Percentiles rank a stretch among this genome's conserved stretches.
Conservation (phyloP, 2,888 invertebrate genomes). For the Drosophila incognita region DNA sequence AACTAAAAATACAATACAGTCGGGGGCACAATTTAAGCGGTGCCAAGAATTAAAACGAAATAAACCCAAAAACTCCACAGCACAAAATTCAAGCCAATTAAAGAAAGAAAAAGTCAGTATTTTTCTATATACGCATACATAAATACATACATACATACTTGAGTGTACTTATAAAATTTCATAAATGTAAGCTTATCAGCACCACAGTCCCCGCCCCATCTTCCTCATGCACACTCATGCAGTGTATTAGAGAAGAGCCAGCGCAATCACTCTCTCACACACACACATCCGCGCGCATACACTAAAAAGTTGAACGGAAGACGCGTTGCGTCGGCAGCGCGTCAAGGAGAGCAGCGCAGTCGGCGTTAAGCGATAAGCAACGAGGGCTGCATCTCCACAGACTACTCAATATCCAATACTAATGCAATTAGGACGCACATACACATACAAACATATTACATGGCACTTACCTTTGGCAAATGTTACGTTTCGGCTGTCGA, state of each 20-base stretch:
- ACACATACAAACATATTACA: conserved; percentile 28
- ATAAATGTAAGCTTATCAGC: conserved; percentile 59
- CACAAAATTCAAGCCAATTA: conserved; percentile 16
- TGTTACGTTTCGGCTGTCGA: conserved; percentile 58
- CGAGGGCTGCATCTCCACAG: conserved; percentile 13
- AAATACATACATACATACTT: background rate
- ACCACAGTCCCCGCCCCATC: conserved; percentile 33
- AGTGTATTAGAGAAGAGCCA: conserved; percentile 38
- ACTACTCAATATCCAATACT: conserved; percentile 7
- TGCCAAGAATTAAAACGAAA: conserved; percentile 42
- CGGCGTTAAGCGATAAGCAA: conserved; percentile 38
- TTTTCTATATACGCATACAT: background rate
- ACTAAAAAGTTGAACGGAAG: conserved; percentile 40
- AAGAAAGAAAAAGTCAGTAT: conserved; percentile 12
- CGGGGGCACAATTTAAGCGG: conserved; percentile 25
- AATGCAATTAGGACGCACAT: conserved; percentile 22
- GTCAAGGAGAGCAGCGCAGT: conserved; percentile 45
- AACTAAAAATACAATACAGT: conserved; percentile 59
- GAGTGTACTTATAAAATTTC: conserved; percentile 18
- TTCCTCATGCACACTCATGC: conserved; percentile 21
- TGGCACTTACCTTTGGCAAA: conserved; percentile 70
- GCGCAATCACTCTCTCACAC: conserved; percentile 17
- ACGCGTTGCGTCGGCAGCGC: conserved; percentile 32
- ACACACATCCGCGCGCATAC: conserved; percentile 22
- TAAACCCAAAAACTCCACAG: conserved; percentile 22